Evolutionary conservation across 2,888 invertebrate species (phyloP).

Genomic region (Pecten maximus): DNA sequence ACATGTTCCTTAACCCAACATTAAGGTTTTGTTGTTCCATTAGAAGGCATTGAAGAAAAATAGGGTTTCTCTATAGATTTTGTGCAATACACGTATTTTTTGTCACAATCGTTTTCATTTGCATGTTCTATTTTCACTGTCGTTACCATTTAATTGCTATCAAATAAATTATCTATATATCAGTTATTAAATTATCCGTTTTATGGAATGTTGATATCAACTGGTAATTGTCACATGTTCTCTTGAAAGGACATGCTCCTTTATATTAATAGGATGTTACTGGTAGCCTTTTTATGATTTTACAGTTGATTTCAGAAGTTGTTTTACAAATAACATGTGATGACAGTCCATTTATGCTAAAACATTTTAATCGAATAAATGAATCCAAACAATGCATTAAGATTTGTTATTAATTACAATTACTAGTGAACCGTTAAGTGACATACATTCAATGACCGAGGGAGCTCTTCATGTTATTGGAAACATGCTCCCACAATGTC

Average conservation of each 20-base stretch:
- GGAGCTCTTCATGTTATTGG: too few species aligned
- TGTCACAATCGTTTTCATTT: not conserved
- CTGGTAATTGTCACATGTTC: not conserved
- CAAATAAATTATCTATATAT: not conserved
- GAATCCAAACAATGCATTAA: not conserved
- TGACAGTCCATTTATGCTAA: slow-evolving; percentile 10
- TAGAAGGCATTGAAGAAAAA: too few species aligned
- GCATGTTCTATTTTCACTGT: not conserved
- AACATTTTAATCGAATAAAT: slow-evolving; percentile 17
- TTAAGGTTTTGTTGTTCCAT: not conserved
- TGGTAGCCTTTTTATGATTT: not conserved
- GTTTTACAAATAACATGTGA: not conserved
- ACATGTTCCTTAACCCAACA: too few species aligned
- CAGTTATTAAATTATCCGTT: not conserved
- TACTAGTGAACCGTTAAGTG: not conserved
- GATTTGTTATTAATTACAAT: not conserved
- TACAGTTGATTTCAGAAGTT: not conserved
- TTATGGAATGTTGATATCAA: not conserved
- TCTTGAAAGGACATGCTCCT: not conserved
- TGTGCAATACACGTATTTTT: not conserved
- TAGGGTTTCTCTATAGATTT: too few species aligned
- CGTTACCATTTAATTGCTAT: too few species aligned
- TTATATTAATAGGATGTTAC: not conserved
- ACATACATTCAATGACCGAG: too few species aligned
- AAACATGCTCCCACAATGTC: too few species aligned